Base-by-base conservation (phyloP, 2,888 invertebrate species). In the Phragmatobia fuliginosa region DNA sequence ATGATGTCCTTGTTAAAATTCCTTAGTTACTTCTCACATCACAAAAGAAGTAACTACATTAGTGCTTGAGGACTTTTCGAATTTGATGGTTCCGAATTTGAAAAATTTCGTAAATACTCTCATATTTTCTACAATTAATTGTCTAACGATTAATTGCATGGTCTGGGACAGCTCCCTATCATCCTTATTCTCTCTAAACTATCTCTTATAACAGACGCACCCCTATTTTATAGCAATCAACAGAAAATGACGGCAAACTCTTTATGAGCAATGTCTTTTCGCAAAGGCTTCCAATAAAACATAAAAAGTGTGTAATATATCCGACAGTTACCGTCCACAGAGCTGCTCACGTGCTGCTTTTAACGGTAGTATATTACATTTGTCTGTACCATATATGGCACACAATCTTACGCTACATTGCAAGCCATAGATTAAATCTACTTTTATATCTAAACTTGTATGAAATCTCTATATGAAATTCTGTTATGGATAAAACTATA, bases 361-460 rank as follows among this genome's bases (percentile, higher is more conserved):
- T 70, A 76, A 66, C 73, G 60, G 70, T 33, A 25, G 38, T 36
- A 71, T 81, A 75, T 75, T 78, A 78, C 76, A 80, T 80, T 78
- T 71, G 73, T 72, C 62, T 60, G 18, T 38, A 7, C 79, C 78
- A 25, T 67, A 75, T 62, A 79, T 41, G 79, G 79, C 38, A 61
- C 18, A 62, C 69, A 80, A 76, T 79, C 78, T 72, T 80, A 71
- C 71, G 61, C 72, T 67, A 36, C 33, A 61, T 31, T 70, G 63
- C 67, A 32, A 16, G 31, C 61, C 70, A 73, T 73, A 67, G 73
- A 78, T 73, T 66, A 69, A 36, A 66, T 78, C 59, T 21, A 16
- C 67, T 75, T 75, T 66, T 75, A 73, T 67, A 73, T 66, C 41
- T 52, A 64, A 56, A 33, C 31, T 56, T 21, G 18, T 18, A 41